phyloP scores from a whole-genome alignment of 1,140 invertebrate species.

The Lanistes nyassanus region DNA sequence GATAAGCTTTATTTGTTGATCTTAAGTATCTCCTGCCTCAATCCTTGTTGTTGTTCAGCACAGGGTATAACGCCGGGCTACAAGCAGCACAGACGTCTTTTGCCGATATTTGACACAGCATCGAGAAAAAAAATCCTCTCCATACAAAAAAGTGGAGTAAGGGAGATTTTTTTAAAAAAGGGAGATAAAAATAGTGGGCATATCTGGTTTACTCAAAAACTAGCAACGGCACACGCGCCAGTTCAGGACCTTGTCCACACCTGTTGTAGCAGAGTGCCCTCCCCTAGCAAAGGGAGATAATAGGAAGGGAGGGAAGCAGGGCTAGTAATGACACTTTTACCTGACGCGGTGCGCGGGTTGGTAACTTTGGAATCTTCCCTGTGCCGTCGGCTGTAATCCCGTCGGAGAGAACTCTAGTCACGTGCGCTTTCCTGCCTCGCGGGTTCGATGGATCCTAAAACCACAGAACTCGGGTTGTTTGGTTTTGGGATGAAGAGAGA shows the following conservation, averaged over 20 bases:
- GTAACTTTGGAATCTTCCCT: not conserved
- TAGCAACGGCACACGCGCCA: not conserved
- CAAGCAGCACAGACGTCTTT: no score
- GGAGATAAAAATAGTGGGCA: no score
- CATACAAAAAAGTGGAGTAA: no score
- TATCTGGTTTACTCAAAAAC: no score
- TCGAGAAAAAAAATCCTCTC: no score
- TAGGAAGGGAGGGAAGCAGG: constrained; percentile 13
- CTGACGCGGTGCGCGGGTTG: constrained; percentile 1
- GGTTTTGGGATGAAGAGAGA: not conserved
- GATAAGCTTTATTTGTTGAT: no score
- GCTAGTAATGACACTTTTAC: constrained; percentile 20
- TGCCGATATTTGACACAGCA: no score
- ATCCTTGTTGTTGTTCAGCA: no score
- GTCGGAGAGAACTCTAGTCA: not conserved
- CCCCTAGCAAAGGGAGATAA: constrained; percentile 10
- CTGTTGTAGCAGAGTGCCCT: constrained; percentile 3
- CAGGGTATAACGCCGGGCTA: no score
- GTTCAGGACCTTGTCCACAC: constrained; percentile 5
- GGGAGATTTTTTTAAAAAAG: no score
- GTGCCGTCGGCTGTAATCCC: not conserved
- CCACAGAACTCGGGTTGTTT: not conserved
- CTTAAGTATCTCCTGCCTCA: no score
- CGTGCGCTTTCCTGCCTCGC: not conserved
- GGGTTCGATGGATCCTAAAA: not conserved